These are phyloP conservation scores for Acromyrmex echinatior DNA, from an alignment of 1,140 invertebrate genomes.

Conservation along the genomic window DNA sequence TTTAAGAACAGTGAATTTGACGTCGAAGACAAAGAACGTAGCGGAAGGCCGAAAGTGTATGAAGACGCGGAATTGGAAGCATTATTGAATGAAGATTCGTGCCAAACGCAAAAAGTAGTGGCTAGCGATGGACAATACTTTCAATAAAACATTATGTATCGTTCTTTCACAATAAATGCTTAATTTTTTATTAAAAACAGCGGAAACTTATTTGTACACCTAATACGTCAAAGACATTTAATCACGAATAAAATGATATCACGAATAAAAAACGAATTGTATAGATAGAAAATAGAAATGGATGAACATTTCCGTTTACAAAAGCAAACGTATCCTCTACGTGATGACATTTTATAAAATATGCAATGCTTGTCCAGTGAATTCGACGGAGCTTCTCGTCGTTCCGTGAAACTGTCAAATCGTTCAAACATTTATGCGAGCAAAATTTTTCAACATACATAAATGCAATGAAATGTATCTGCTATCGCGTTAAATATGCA, in stretches of 20 bases:
- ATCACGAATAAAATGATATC: too few relatives aligned
- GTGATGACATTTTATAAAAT: conserved; percentile 19
- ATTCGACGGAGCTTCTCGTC: conserved; percentile 12
- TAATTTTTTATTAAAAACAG: too few relatives aligned
- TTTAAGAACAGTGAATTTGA: too few relatives aligned
- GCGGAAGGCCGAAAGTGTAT: too few relatives aligned
- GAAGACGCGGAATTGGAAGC: too few relatives aligned
- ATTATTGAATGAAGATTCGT: too few relatives aligned
- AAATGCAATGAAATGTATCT: conserved; percentile 9
- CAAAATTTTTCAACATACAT: conserved; percentile 36
- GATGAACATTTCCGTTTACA: not conserved
- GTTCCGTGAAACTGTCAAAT: conserved; percentile 49
- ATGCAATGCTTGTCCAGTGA: conserved; percentile 30
- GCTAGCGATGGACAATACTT: too few relatives aligned
- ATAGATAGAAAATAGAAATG: not conserved
- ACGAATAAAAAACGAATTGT: not conserved
- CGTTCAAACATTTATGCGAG: conserved; percentile 31
- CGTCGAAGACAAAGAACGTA: too few relatives aligned
- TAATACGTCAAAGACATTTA: not conserved
- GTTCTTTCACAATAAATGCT: too few relatives aligned
- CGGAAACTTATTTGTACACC: too few relatives aligned
- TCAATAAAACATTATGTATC: too few relatives aligned
- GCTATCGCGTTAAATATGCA: not conserved
- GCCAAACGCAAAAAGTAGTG: too few relatives aligned
- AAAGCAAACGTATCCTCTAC: not conserved